A percentile compares a stretch with the other conserved stretches of the same genome.
Evolutionary conservation across 2,888 invertebrate genomes (phyloP).

Genomic region (Latrodectus elegans): DNA sequence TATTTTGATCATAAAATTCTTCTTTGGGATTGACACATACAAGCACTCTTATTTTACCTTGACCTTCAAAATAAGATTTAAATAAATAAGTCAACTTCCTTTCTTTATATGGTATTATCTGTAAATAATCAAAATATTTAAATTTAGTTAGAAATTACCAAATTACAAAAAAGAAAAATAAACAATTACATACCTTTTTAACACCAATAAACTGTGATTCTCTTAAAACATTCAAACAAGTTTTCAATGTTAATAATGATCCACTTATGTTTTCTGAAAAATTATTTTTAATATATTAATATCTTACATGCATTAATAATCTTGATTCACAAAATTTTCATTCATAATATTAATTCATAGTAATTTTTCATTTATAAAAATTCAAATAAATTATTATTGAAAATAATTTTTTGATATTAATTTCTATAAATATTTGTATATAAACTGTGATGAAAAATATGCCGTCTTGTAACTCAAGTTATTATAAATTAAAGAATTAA

Average conservation of each 20-base stretch:
- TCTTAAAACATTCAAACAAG: constrained; percentile 90
- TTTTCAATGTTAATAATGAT: constrained; percentile 93
- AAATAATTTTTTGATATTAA: no score
- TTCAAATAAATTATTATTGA: no score
- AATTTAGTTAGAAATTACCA: not conserved
- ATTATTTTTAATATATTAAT: not conserved
- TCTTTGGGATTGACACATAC: constrained; percentile 95
- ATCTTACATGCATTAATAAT: no score
- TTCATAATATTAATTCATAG: no score
- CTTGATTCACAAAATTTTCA: no score
- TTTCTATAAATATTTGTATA: no score
- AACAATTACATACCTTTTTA: constrained; percentile 77
- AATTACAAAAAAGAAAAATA: not conserved
- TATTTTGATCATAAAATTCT: constrained; percentile 95
- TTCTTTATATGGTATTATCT: constrained; percentile 94
- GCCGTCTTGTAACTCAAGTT: no score
- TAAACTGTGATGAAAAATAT: no score
- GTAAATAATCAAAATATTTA: not conserved
- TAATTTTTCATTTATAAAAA: no score
- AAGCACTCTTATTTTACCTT: constrained; percentile 95
- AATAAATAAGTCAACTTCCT: constrained; percentile 95
- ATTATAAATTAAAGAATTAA: no score
- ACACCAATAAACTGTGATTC: constrained; percentile 86
- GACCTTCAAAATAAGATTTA: constrained; percentile 98
- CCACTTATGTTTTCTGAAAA: constrained; percentile 92